These are phyloP conservation scores for Chloroceryle aenea DNA, from an alignment of 2,113 vertebrate species.

Conservation along the genomic window DNA sequence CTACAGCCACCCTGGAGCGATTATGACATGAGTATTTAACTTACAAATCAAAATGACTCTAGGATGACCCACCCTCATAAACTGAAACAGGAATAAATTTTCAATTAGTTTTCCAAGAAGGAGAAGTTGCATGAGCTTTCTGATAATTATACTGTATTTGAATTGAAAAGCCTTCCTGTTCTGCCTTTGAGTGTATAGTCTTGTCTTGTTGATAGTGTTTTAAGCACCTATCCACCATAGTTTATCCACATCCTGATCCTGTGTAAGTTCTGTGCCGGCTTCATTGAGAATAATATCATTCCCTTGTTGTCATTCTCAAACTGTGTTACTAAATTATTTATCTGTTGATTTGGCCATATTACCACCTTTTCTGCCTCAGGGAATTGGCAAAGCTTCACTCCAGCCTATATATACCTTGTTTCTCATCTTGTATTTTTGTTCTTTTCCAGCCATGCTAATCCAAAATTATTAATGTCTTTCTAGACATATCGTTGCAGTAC, in stretches of 20 bases:
- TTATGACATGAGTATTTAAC: background rate
- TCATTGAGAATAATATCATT: background rate
- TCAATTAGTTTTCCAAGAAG: background rate
- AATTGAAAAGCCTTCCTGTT: background rate
- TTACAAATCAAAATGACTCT: background rate
- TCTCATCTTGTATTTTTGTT: background rate
- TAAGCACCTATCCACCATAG: background rate
- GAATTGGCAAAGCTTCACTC: background rate
- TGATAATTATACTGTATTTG: background rate
- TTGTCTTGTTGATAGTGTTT: background rate
- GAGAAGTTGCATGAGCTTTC: background rate
- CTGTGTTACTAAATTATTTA: background rate
- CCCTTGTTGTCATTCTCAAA: background rate
- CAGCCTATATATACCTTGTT: background rate
- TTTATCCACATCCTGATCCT: background rate
- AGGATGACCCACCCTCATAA: background rate
- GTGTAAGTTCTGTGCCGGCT: background rate
- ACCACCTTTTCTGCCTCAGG: background rate
- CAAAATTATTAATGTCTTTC: background rate
- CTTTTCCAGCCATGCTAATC: background rate
- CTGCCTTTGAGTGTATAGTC: background rate
- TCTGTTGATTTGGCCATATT: background rate
- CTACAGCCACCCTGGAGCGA: background rate
- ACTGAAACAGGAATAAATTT: background rate
- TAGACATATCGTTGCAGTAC: background rate